Evolutionary conservation across 2,888 invertebrate species (phyloP).

Genomic region (Tenthredo mesomela): DNA sequence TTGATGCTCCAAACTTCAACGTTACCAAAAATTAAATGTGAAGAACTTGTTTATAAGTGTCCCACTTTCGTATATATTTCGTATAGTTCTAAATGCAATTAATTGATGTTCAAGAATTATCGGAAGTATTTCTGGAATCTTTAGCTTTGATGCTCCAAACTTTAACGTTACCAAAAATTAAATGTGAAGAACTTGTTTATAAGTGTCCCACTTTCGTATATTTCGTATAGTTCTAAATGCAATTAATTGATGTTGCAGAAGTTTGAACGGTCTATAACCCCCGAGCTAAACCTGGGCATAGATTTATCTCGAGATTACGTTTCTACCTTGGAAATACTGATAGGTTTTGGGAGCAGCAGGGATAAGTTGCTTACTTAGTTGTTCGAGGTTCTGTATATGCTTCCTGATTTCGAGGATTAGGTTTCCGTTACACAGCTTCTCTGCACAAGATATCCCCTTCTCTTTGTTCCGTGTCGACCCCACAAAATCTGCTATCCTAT

Average conservation of each 20-base stretch:
- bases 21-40: too few species aligned
- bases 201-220: too few species aligned
- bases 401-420: conserved; percentile 1
- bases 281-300: neutral
- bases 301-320: conserved; percentile 24
- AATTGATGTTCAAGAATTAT: neutral
- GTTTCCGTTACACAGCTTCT: conserved; percentile 16
- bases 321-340: neutral
- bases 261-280: neutral
- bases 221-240: neutral
- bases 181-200: too few species aligned
- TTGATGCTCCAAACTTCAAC: too few species aligned
- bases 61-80: too few species aligned
- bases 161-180: too few species aligned
- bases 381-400: neutral
- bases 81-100: neutral
- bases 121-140: too few species aligned
- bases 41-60: too few species aligned
- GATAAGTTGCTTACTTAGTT: conserved; percentile 39
- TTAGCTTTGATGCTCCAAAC: too few species aligned
- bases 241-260: neutral
- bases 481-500: neutral
- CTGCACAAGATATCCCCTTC: neutral
- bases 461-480: neutral
- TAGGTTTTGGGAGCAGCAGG: conserved; percentile 37